phyloP scores from a whole-genome alignment of 2,888 invertebrate genomes.

The Teinopalpus imperialis region DNA sequence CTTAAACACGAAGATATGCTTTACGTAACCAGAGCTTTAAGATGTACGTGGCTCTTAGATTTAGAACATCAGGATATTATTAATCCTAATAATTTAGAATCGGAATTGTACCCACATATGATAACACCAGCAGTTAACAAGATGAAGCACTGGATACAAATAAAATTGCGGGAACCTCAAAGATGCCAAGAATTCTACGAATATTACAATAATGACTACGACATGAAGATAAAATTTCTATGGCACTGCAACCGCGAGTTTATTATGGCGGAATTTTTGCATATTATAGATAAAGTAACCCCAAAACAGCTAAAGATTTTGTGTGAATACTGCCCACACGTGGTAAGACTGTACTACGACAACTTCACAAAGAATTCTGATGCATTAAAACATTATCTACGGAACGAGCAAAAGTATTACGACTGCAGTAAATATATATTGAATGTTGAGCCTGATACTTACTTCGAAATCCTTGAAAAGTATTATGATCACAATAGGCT shows the following conservation, averaged over 20 bases:
- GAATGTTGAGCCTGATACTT: conserved; percentile 44
- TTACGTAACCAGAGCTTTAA: conserved; percentile 57
- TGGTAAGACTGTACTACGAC: conserved; percentile 48
- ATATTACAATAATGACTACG: conserved; percentile 44
- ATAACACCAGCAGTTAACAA: conserved; percentile 48
- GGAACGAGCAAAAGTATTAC: conserved; percentile 37
- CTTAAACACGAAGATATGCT: conserved; percentile 58
- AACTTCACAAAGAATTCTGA: conserved; percentile 35
- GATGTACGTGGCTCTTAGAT: conserved; percentile 54
- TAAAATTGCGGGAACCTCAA: conserved; percentile 39
- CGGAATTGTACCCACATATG: conserved; percentile 54
- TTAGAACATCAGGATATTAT: conserved; percentile 42
- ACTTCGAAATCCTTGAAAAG: conserved; percentile 49
- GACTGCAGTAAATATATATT: conserved; percentile 44
- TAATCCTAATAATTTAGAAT: conserved; percentile 53
- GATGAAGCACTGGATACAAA: conserved; percentile 52
- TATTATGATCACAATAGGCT: conserved; percentile 38
- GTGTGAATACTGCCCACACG: conserved; percentile 46
- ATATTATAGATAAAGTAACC: conserved; percentile 43
- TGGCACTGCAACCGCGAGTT: conserved; percentile 45
- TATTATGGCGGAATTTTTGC: conserved; percentile 39
- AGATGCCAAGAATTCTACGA: conserved; percentile 52
- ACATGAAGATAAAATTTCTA: conserved; percentile 48
- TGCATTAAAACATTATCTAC: conserved; percentile 36
- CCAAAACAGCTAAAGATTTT: conserved; percentile 47